Evolutionary conservation across 1,140 invertebrate genomes (phyloP).

Genomic region (Lysiphlebus fabarum): DNA sequence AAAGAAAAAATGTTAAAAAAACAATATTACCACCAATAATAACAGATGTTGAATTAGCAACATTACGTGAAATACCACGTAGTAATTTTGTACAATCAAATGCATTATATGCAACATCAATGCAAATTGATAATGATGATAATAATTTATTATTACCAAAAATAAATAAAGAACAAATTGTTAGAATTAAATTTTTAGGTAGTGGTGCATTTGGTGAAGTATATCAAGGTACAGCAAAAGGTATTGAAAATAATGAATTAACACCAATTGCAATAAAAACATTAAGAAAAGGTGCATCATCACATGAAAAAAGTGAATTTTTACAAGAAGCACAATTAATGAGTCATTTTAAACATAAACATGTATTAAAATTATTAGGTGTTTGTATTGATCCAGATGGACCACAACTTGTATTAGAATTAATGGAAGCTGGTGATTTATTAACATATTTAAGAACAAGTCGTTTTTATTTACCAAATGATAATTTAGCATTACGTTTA

Average conservation of each 20-base stretch:
- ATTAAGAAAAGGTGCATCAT: slow-evolving; percentile 85
- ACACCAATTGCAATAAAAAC: slow-evolving; percentile 65
- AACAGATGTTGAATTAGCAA: slow-evolving; percentile 81
- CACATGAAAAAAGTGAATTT: slow-evolving; percentile 89
- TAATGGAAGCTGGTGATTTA: slow-evolving; percentile 96
- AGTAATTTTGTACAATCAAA: slow-evolving; percentile 76
- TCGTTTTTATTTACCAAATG: slow-evolving; percentile 58
- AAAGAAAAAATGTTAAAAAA: slow-evolving; percentile 61
- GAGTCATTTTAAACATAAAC: slow-evolving; percentile 95
- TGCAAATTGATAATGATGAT: slow-evolving; percentile 62
- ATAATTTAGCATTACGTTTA: slow-evolving; percentile 64
- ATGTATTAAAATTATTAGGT: slow-evolving; percentile 88
- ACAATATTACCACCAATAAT: slow-evolving; percentile 56
- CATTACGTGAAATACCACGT: slow-evolving; percentile 77
- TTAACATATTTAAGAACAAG: slow-evolving; percentile 82
- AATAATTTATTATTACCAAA: slow-evolving; percentile 71
- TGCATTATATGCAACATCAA: slow-evolving; percentile 69
- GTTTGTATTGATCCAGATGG: slow-evolving; percentile 92
- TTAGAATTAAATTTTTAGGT: slow-evolving; percentile 82
- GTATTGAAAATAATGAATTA: slow-evolving; percentile 56
- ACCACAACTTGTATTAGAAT: slow-evolving; percentile 90
- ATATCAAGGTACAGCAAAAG: slow-evolving; percentile 80
- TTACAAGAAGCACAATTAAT: slow-evolving; percentile 95
- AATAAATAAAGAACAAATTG: slow-evolving; percentile 77
- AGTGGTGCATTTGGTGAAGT: slow-evolving; percentile 96